Evolutionary conservation across 2,797 vertebrate species (phyloP), one percentile per base, ranked within the genome.

Genomic region (Protosalanx chinensis): DNA sequence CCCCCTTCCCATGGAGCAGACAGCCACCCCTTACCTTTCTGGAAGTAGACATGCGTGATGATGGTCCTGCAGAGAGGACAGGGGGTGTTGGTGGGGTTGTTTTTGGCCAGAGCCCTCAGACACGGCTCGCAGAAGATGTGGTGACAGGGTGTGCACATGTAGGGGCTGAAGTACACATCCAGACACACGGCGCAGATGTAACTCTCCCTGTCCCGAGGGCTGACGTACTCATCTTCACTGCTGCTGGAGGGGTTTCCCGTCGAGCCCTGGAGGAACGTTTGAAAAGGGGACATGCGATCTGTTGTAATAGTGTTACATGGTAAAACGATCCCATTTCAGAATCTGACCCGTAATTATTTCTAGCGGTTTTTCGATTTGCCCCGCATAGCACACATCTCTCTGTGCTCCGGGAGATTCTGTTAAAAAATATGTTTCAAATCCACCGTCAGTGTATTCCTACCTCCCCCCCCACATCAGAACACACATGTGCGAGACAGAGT

Each of bases 101-200:
- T 96, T 90, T 93, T 96, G 78, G 96, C 97, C 83, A 99, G 95
- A 3, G 94, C 97, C 81, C 96, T 93, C 83, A 98, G 90, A 84
- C 96, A 98, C 71, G 96, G 96, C 87, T 98, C 97, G 82, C 97
- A 98, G 90, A 98, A 98, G 88, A 98, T 89, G 81, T 98, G 97
- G 59, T 85, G 95, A 86, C 97, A 98, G 1, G 96, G 97, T 71
- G 96, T 94, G 82, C 97, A 99, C 95, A 95, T 96, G 84, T 98
- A 93, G 12, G 97, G 97, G 85, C 95, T 97, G 90, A 97, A 97
- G 89, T 97, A 98, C 68, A 98, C 89, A 73, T 98, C 97, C 88
- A 98, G 84, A 81, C 96, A 98, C 60, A 98, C 95, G 0, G 97
- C 95, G 65, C 96, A 98, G 73, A 95, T 93, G 85, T 93, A 96